phyloP scores from a whole-genome alignment of 2,113 vertebrate species.

The Oenanthe oenanthe region DNA sequence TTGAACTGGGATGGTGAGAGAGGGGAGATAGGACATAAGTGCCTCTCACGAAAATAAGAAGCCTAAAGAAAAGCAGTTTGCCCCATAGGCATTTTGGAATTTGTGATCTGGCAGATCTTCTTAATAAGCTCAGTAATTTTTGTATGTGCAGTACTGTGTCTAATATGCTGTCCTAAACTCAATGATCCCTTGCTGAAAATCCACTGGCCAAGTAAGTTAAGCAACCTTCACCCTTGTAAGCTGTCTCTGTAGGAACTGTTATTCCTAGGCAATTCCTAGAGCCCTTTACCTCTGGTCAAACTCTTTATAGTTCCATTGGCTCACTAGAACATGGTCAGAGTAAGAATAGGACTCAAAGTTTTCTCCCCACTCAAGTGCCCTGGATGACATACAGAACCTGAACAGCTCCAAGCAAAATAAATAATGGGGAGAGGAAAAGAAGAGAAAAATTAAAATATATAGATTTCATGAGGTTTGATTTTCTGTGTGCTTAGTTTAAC shows the following conservation, averaged over 20 bases:
- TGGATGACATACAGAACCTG: not conserved
- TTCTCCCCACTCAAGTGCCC: not conserved
- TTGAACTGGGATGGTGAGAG: not conserved
- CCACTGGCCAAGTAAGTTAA: not conserved
- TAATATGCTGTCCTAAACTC: not conserved
- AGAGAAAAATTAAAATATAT: not conserved
- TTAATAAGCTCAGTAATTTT: not conserved
- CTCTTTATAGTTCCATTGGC: not conserved
- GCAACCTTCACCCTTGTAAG: not conserved
- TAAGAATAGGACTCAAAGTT: not conserved
- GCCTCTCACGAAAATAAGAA: not conserved
- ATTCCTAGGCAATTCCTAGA: not conserved
- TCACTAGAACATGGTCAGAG: not conserved
- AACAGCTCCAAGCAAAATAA: not conserved
- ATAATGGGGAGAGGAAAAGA: not conserved
- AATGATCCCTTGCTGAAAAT: not conserved
- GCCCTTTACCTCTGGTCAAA: not conserved
- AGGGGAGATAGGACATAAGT: not conserved
- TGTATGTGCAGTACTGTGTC: not conserved
- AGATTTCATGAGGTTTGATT: not conserved
- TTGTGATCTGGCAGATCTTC: not conserved
- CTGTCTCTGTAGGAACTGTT: not conserved
- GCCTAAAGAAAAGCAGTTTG: not conserved
- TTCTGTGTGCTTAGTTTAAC: not conserved
- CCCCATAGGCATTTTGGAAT: not conserved